phyloP scores from a whole-genome alignment of 2,888 invertebrate genomes.

The Erebia aethiops region DNA sequence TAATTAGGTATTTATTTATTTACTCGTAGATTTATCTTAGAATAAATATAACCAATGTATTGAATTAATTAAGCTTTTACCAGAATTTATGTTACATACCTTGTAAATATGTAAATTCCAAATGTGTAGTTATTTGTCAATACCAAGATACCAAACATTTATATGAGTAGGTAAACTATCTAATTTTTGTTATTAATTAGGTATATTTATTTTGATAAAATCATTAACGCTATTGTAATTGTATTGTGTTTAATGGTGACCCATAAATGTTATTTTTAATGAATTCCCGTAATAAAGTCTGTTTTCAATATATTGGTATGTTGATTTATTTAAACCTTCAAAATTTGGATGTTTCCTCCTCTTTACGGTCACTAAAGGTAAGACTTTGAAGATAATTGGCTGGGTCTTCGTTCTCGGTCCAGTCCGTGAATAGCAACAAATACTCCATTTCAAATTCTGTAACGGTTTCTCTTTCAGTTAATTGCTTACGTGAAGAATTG shows the following conservation, averaged over 20 bases:
- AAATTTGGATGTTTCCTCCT: background rate
- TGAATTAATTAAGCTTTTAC: slow-evolving; percentile 62
- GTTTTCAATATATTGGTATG: slow-evolving; percentile 67
- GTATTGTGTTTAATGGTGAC: slow-evolving; percentile 71
- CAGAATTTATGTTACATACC: slow-evolving; percentile 67
- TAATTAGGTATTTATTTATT: slow-evolving; percentile 69
- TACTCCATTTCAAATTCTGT: slow-evolving; percentile 67
- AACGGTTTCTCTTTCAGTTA: slow-evolving; percentile 41
- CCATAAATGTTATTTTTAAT: slow-evolving; percentile 66
- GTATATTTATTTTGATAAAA: slow-evolving; percentile 66
- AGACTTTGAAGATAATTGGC: slow-evolving; percentile 54
- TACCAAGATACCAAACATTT: slow-evolving; percentile 82
- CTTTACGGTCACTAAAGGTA: slow-evolving; percentile 32
- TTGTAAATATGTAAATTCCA: slow-evolving; percentile 82
- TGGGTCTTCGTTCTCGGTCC: slow-evolving; percentile 66
- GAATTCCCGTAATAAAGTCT: slow-evolving; percentile 75
- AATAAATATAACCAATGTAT: slow-evolving; percentile 51
- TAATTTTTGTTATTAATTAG: slow-evolving; percentile 79
- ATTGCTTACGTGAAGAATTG: slow-evolving; percentile 22
- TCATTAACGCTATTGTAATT: slow-evolving; percentile 60
- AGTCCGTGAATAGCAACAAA: slow-evolving; percentile 69
- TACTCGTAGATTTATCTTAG: slow-evolving; percentile 56
- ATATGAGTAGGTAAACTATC: slow-evolving; percentile 66
- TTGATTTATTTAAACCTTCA: slow-evolving; percentile 35
- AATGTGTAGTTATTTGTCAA: slow-evolving; percentile 71